Conservation (phyloP, 2,888 invertebrate genomes). For the Strigamia crassipes region DNA sequence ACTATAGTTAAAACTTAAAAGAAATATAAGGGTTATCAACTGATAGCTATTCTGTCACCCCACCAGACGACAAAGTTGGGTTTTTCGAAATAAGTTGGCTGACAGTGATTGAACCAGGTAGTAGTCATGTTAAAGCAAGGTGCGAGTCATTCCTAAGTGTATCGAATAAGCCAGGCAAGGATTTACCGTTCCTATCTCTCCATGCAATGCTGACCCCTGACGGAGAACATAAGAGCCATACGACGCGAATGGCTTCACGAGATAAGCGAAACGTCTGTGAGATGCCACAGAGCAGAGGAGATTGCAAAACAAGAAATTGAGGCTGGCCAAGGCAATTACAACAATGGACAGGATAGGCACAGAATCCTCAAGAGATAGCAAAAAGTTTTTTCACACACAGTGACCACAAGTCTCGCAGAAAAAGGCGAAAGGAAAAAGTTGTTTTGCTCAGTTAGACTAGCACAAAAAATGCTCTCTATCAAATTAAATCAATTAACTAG, state of each 20-base stretch:
- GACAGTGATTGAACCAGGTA: slow-evolving; percentile 17
- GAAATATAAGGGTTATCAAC: background rate
- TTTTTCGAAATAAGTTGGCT: background rate
- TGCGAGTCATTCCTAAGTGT: slow-evolving; percentile 22
- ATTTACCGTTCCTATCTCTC: slow-evolving; percentile 34
- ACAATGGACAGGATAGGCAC: slow-evolving; percentile 40
- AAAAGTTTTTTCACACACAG: slow-evolving; percentile 27
- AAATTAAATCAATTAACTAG: slow-evolving; percentile 37
- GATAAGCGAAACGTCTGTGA: slow-evolving; percentile 38
- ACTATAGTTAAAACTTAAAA: background rate
- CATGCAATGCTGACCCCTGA: slow-evolving; percentile 38
- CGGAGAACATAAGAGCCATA: slow-evolving; percentile 35
- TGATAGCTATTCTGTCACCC: background rate
- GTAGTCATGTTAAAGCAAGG: background rate
- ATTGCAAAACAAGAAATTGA: slow-evolving; percentile 42
- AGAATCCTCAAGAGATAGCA: slow-evolving; percentile 42
- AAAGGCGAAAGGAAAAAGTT: background rate
- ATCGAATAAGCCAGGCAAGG: slow-evolving; percentile 33
- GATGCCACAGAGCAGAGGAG: slow-evolving; percentile 39
- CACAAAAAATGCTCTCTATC: slow-evolving; percentile 27
- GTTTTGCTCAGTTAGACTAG: slow-evolving; percentile 15
- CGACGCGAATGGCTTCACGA: slow-evolving; percentile 30
- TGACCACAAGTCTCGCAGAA: slow-evolving; percentile 8
- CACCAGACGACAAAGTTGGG: background rate
- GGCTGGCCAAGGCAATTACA: slow-evolving; percentile 38